Base-by-base conservation (phyloP, 2,888 invertebrate genomes). In the Tromatobia lineatoria region DNA sequence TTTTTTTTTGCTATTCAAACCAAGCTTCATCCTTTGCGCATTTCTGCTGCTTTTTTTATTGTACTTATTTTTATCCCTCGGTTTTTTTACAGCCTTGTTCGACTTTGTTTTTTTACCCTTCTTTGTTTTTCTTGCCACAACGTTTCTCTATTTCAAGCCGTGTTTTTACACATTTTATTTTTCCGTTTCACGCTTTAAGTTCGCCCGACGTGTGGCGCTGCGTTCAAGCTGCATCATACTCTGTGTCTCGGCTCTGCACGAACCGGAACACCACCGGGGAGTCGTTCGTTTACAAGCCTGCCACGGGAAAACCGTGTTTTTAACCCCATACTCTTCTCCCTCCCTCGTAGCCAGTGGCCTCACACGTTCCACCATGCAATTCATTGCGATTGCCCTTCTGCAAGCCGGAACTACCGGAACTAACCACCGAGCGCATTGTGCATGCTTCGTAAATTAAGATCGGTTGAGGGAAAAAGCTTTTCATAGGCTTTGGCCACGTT, bases 351-450 rank as follows among this genome's bases (percentile, higher is more conserved):
- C 29, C 61, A 67, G 47, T 71, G 47, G 71, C 73, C 77, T 66
- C 86, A 54, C 61, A 70, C 84, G 79, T 84, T 79, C 76, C 78
- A 50, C 78, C 64, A 23, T 67, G 79, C 85, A 80, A 87, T 88
- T 88, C 87, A 88, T 85, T 87, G 89, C 85, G 81, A 88, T 85
- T 86, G 86, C 85, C 78, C 64, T 83, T 71, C 66, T 85, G 87
- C 82, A 88, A 88, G 85, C 84, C 85, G 82, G 82, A 83, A 71
- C 54, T 79, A 61, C 69, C 69, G 57, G 54, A 79, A 70, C 73
- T 61, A 45, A 34, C 42, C 42, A 20, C 47, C 57, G 66, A 15
- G 23, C 6, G 25, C 34, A 29, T 34, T 7, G 67, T 25, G 74
- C 71, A 57, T 71, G 71, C 38, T 75, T 23, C 83, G 59, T 76